Percentiles rank a stretch among this genome's conserved stretches.
Evolutionary conservation across 2,797 vertebrate genomes (phyloP).

Genomic region (Sebastes iracundus): DNA sequence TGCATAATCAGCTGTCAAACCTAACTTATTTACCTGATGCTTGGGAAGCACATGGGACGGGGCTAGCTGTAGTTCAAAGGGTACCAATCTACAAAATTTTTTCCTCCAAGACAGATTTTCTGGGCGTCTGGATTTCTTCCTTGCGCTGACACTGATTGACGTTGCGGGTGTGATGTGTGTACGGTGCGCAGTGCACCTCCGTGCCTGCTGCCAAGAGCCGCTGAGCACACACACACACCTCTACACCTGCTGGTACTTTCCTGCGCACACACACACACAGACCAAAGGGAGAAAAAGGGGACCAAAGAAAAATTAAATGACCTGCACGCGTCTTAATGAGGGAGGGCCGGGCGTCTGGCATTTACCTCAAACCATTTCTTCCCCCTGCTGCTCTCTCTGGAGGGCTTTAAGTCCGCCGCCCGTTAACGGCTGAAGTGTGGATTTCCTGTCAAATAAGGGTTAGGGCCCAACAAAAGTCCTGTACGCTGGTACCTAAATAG

Average conservation of each 20-base stretch:
- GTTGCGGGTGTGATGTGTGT: constrained; percentile 65
- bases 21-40: constrained; percentile 66
- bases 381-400: constrained; percentile 71
- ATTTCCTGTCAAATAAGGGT: constrained; percentile 84
- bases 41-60: constrained; percentile 60
- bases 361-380: constrained; percentile 69
- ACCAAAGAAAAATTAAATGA: constrained; percentile 73
- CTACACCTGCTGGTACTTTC: constrained; percentile 74
- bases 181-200: constrained; percentile 34
- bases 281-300: constrained; percentile 61
- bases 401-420: constrained; percentile 77
- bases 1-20: constrained; percentile 74
- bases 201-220: constrained; percentile 37
- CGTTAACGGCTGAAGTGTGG: constrained; percentile 84
- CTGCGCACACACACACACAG: constrained; percentile 37
- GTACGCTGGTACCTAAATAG: constrained; percentile 72
- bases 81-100: constrained; percentile 58
- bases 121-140: constrained; percentile 74
- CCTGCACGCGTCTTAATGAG: constrained; percentile 81
- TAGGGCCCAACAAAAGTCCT: constrained; percentile 79
- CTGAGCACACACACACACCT: constrained; percentile 32
- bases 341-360: constrained; percentile 68
- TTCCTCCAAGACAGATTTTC: constrained; percentile 54
- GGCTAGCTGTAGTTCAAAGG: constrained; percentile 65
- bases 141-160: constrained; percentile 74